phyloP scores from a whole-genome alignment of 2,888 invertebrate genomes.

The Hirtodrosophila trivittata region DNA sequence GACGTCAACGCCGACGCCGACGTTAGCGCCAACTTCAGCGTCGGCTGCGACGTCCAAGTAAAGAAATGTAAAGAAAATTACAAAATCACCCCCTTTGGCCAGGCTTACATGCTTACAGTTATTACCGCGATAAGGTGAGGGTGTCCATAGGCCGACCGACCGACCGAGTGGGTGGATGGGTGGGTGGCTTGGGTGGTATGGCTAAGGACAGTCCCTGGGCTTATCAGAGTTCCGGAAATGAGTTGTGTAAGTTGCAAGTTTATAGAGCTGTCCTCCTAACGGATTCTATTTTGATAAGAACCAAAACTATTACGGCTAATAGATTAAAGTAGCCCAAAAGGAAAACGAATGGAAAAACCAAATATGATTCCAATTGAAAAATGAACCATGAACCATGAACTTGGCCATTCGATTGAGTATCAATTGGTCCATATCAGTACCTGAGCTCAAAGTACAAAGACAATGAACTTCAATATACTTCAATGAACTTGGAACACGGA shows the following conservation, averaged over 20 bases:
- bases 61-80: conserved; percentile 79
- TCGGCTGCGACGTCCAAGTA: conserved; percentile 42
- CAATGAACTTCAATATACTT: too few relatives aligned
- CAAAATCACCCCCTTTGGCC: conserved; percentile 78
- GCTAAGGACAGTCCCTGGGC: conserved; percentile 37
- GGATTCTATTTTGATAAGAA: conserved; percentile 11
- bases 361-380: too few relatives aligned
- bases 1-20: neutral
- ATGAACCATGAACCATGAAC: too few relatives aligned
- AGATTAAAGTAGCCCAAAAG: conserved; percentile 22
- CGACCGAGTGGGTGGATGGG: neutral
- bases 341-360: neutral
- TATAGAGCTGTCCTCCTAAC: conserved; percentile 27
- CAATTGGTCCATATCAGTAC: too few relatives aligned
- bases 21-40: neutral
- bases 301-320: conserved; percentile 38
- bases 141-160: conserved; percentile 41
- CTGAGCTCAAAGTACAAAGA: too few relatives aligned
- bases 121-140: conserved; percentile 77
- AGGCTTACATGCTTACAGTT: conserved; percentile 79
- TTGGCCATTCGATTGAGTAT: too few relatives aligned
- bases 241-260: conserved; percentile 74
- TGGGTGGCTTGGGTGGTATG: neutral
- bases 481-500: too few relatives aligned
- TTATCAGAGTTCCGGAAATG: conserved; percentile 73